Percentiles rank a stretch among this genome's conserved stretches.
Evolutionary conservation across 2,113 vertebrate genomes (phyloP).

Genomic region (Saguinus imperator): DNA sequence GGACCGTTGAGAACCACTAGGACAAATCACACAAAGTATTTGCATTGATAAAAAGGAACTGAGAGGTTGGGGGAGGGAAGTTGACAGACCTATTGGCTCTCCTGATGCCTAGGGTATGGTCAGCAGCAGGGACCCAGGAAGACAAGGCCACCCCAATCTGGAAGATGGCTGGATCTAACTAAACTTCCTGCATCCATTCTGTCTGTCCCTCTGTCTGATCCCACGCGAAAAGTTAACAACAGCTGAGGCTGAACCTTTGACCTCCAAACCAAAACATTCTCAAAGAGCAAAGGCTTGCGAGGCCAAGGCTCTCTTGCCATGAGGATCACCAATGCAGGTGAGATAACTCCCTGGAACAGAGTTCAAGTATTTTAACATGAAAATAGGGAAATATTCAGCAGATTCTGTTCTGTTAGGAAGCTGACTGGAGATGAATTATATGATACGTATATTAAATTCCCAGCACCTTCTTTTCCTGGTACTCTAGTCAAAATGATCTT

Average conservation of each 20-base stretch:
- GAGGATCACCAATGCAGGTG: neutral
- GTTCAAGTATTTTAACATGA: neutral
- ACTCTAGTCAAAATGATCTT: neutral
- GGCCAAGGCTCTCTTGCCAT: neutral
- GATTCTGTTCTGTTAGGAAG: neutral
- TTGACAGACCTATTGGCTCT: neutral
- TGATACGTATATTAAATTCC: neutral
- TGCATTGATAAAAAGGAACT: conserved; percentile 5
- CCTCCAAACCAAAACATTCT: conserved; percentile 1
- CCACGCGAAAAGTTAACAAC: neutral
- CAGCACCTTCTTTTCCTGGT: neutral
- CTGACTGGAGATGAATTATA: neutral
- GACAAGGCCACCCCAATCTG: neutral
- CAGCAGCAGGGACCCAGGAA: neutral
- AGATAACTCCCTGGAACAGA: neutral
- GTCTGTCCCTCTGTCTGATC: neutral
- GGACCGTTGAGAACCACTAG: neutral
- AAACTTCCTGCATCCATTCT: neutral
- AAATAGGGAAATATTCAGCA: neutral
- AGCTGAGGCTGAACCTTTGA: neutral
- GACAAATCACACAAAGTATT: neutral
- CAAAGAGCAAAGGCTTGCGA: neutral
- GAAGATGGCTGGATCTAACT: neutral
- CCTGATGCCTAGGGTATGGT: neutral
- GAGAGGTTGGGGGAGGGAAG: neutral